Percentiles rank a stretch among this genome's conserved stretches.
phyloP scores from a whole-genome alignment of 1,140 invertebrate species.

The Eurytemora carolleeae region DNA sequence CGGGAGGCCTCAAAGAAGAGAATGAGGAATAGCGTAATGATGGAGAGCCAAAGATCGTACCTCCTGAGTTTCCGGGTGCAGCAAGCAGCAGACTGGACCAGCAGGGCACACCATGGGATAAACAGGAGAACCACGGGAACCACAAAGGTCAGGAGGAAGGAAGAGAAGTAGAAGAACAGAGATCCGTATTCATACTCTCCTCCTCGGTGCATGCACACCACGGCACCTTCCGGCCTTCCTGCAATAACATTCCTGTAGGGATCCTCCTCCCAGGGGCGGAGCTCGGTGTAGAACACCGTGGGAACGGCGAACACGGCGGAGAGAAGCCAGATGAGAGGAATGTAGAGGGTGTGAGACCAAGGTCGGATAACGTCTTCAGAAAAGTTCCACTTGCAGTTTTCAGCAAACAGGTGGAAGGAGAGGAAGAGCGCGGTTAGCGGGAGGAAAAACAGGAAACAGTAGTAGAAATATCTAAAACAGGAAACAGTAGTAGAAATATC shows the following conservation, averaged over 20 bases:
- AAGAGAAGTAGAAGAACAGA: constrained; percentile 11
- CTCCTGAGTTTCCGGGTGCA: constrained; percentile 12
- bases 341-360: constrained; percentile 14
- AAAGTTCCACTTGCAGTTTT: constrained; percentile 16
- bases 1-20: constrained; percentile 5
- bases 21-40: constrained; percentile 14
- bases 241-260: constrained; percentile 10
- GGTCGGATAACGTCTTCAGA: constrained; percentile 10
- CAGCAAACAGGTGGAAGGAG: constrained; percentile 11
- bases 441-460: constrained; percentile 15
- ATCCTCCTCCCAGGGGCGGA: constrained; percentile 4
- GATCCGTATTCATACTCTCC: constrained; percentile 1
- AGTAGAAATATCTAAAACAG: constrained; percentile 14
- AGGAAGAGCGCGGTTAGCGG: constrained; percentile 13
- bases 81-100: constrained; percentile 8
- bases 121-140: constrained; percentile 11
- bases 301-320: constrained; percentile 11
- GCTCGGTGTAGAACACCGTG: constrained; percentile 8
- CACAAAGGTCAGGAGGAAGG: constrained; percentile 2
- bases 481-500: constrained; percentile 15
- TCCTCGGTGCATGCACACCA: constrained; percentile 9
- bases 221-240: constrained; percentile 1
- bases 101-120: constrained; percentile 13
- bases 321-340: constrained; percentile 13
- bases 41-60: constrained; percentile 11